phyloP scores from a whole-genome alignment of 92 coral and sea anemone genomes.

The Montipora capitata region DNA sequence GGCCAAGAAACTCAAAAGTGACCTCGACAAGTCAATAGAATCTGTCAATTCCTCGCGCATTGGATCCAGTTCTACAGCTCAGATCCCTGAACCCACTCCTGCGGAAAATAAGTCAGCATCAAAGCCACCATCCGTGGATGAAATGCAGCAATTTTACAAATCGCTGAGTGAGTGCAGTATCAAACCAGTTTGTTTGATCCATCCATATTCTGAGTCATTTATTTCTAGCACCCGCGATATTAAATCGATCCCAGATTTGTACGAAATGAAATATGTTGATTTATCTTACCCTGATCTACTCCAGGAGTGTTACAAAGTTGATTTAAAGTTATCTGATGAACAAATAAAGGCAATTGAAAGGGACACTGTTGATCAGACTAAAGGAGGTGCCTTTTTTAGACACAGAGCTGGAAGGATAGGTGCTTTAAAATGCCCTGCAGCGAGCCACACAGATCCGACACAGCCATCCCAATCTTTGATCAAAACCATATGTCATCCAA shows the following conservation, averaged over 20 bases:
- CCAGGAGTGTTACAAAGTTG: constrained; percentile 33
- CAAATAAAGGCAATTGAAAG: constrained; percentile 41
- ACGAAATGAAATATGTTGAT: constrained; percentile 46
- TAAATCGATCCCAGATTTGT: constrained; percentile 27
- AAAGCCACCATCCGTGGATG: too few species aligned
- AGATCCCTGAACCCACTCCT: too few species aligned
- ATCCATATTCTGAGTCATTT: constrained; percentile 21
- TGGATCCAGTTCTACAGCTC: too few species aligned
- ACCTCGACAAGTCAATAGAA: too few species aligned
- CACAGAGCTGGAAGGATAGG: constrained; percentile 81
- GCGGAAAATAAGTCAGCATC: too few species aligned
- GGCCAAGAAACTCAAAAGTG: too few species aligned
- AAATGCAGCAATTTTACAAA: too few species aligned
- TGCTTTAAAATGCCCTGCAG: constrained; percentile 69
- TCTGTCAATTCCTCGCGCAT: too few species aligned
- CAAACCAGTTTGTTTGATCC: not conserved
- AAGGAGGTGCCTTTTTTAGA: constrained; percentile 63
- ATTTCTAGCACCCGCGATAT: constrained; percentile 11
- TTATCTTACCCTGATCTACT: constrained; percentile 47
- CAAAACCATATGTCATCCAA: constrained; percentile 65
- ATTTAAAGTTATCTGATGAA: constrained; percentile 27
- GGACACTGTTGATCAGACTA: too few species aligned
- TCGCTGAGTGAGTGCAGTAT: too few species aligned
- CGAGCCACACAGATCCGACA: constrained; percentile 50
- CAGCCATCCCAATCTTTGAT: constrained; percentile 72